Evolutionary conservation across 2,113 vertebrate species (phyloP).

Genomic region (Dinomys branickii): DNA sequence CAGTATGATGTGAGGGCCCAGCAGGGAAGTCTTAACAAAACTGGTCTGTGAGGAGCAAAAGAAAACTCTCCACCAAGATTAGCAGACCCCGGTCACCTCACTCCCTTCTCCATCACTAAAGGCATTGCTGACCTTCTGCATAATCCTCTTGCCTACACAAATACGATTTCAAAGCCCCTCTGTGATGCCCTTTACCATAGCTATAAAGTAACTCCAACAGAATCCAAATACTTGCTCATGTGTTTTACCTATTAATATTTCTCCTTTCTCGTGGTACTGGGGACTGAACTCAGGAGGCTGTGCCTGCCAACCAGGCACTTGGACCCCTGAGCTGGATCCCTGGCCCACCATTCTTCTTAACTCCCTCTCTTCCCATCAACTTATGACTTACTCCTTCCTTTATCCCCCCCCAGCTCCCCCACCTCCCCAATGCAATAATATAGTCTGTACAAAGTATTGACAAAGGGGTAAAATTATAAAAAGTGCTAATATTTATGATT

Average conservation of each 20-base stretch:
- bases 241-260: not conserved
- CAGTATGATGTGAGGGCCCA: not conserved
- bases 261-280: not conserved
- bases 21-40: not conserved
- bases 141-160: not conserved
- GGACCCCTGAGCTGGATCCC: too few species aligned
- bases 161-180: not conserved
- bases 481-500: not conserved
- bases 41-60: not conserved
- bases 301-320: too few species aligned
- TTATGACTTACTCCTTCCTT: not conserved
- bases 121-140: not conserved
- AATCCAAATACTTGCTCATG: not conserved
- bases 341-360: not conserved
- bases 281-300: too few species aligned
- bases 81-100: not conserved
- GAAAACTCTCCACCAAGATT: not conserved
- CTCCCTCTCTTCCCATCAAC: not conserved
- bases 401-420: not conserved
- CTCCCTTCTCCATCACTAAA: not conserved
- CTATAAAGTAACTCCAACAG: not conserved
- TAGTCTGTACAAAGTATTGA: not conserved
- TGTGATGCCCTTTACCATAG: not conserved
- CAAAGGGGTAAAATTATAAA: not conserved
- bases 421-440: not conserved